Percentiles rank a stretch among this genome's conserved stretches.
Evolutionary conservation across 2,113 vertebrate species (phyloP).

Genomic region (Lathamus discolor): DNA sequence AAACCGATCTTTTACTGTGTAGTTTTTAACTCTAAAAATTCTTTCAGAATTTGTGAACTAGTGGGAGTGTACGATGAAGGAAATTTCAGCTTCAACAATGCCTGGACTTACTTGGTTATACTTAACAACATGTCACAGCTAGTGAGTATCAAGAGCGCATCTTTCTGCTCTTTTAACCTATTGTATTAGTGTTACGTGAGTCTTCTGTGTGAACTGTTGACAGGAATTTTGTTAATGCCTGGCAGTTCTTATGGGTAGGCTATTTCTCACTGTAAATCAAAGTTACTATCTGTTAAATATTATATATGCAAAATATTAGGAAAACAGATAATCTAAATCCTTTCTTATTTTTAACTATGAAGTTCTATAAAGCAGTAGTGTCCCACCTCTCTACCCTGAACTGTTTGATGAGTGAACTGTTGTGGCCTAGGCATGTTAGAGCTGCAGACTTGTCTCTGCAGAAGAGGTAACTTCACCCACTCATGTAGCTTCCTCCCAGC

Average conservation of each 20-base stretch:
- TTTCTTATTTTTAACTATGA: neutral
- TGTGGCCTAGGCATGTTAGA: neutral
- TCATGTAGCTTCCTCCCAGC: neutral
- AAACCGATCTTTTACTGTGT: neutral
- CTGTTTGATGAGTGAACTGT: neutral
- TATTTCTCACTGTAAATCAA: neutral
- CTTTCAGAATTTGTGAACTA: constrained; percentile 89
- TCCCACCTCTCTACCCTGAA: neutral
- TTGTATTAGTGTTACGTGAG: neutral
- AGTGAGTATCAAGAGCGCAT: constrained; percentile 75
- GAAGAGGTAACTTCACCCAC: neutral
- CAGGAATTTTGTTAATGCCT: neutral
- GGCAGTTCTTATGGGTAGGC: neutral
- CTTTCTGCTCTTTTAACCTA: neutral
- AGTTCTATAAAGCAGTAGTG: neutral
- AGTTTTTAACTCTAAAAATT: constrained; percentile 1
- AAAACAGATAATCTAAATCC: neutral
- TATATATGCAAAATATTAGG: neutral
- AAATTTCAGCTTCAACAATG: constrained; percentile 93
- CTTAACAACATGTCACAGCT: constrained; percentile 97
- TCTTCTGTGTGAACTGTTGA: neutral
- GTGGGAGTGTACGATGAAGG: constrained; percentile 92
- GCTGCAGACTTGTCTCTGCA: neutral
- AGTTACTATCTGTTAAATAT: neutral
- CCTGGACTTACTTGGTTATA: constrained; percentile 98